A percentile compares a stretch with the other conserved stretches of the same genome.
Conservation (phyloP, 2,888 invertebrate genomes). For the Malacosoma neustria region DNA sequence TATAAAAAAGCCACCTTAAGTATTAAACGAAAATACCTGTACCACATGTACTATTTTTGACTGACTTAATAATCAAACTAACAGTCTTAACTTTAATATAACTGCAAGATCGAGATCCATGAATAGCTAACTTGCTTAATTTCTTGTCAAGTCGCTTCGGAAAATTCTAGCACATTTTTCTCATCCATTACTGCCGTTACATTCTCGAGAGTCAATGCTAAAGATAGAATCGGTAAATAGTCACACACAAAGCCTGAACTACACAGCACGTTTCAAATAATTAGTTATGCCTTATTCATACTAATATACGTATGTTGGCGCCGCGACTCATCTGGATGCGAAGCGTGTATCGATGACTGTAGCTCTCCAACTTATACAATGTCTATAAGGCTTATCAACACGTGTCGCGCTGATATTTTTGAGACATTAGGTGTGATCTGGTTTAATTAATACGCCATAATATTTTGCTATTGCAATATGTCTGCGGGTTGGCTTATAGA, state of each 20-base stretch:
- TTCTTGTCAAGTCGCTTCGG: neutral
- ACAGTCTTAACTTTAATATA: too few species aligned
- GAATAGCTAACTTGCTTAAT: too few species aligned
- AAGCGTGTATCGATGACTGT: slow-evolving; percentile 15
- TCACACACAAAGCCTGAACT: slow-evolving; percentile 13
- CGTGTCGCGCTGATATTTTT: neutral
- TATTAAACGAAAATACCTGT: too few species aligned
- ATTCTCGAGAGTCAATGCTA: slow-evolving; percentile 1
- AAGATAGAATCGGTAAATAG: slow-evolving; percentile 12
- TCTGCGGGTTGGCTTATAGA: too few species aligned
- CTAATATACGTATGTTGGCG: slow-evolving; percentile 37
- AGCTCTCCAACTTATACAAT: neutral
- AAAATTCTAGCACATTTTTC: neutral
- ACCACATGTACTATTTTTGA: too few species aligned
- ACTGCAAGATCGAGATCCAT: too few species aligned
- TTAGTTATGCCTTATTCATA: slow-evolving; percentile 43
- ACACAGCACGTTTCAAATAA: slow-evolving; percentile 35
- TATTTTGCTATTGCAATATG: too few species aligned
- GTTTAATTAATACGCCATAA: too few species aligned
- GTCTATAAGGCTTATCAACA: neutral
- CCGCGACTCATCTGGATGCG: slow-evolving; percentile 54
- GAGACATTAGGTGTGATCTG: neutral
- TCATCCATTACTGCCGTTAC: neutral
- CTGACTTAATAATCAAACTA: too few species aligned
- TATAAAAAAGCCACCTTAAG: too few species aligned